Base-by-base conservation (phyloP, 2,113 vertebrate species). In the Leucosticte australis region DNA sequence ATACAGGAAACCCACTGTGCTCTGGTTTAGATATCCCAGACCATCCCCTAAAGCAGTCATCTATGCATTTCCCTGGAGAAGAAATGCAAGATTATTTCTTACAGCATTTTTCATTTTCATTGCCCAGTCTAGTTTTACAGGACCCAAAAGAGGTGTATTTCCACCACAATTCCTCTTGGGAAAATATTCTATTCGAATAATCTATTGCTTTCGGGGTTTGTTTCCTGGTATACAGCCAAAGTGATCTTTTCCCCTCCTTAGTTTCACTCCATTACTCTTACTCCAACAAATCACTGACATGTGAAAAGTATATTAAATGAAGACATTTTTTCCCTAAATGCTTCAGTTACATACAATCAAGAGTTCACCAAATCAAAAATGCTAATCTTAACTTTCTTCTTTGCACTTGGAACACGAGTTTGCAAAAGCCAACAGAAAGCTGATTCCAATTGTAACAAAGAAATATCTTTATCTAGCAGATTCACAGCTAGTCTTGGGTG, bases 71-170 rank as follows among this genome's bases (percentile, higher is more conserved):
- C 85, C 79, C 90, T 56, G 24, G 33, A 86, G 85, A 95, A 93
- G 53, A 93, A 94, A 95, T 14, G 35, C 59, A 92, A 69, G 59
- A 90, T 77, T 89, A 81, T 80, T 83, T 90, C 84, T 83, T 70
- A 46, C 7, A 95, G 46, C 35, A 33, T 73, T 87, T 90, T 92
- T 92, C 67, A 83, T 47, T 89, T 96, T 92, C 87, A 91, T 91
- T 91, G 94, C 88, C 55, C 82, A 55, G 71, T 52, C 90, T 83
- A 91, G 62, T 59, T 94, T 91, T 95, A 94, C 18, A 23, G 46
- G 75, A 90, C 85, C 42, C 78, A 63, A 42, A 87, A 92, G 71
- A 93, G 44, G 22, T n/a, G 50, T 77, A 93, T 80, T 90, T 95
- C 42, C 39, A 87, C 50, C 50, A 79, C 0, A 0, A 30, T 33